Conservation (phyloP, 1,140 invertebrate genomes). For the Choristoneura fumiferana region DNA sequence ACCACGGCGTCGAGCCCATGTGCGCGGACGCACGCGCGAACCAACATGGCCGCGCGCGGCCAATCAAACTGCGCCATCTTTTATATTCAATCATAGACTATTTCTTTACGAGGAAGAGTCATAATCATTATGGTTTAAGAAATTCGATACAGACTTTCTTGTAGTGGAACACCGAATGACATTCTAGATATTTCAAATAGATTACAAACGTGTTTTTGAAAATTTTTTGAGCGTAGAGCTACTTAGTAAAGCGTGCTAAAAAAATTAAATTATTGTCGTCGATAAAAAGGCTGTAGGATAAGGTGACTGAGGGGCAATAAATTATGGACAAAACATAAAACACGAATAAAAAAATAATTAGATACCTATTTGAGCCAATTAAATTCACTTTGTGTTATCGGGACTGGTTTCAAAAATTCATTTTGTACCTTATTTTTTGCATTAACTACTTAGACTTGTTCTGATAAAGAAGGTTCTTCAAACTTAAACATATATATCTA, state of each 20-base stretch:
- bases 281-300: too few species aligned
- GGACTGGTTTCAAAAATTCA: background rate
- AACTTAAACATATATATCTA: too few species aligned
- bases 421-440: background rate
- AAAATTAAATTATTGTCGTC: too few species aligned
- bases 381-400: conserved; percentile 13
- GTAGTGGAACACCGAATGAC: too few species aligned
- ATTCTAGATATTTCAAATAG: too few species aligned
- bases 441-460: background rate
- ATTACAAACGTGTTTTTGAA: too few species aligned
- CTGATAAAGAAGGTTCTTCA: too few species aligned
- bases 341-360: conserved; percentile 13
- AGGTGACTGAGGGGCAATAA: background rate
- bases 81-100: background rate
- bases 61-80: conserved; percentile 45
- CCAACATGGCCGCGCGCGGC: conserved; percentile 64
- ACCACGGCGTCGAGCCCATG: conserved; percentile 42
- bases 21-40: conserved; percentile 64
- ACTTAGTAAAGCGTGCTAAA: too few species aligned
- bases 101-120: background rate
- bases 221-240: too few species aligned
- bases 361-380: conserved; percentile 14
- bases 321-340: conserved; percentile 8
- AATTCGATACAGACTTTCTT: too few species aligned
- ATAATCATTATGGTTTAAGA: background rate